phyloP scores from a whole-genome alignment of 2,888 invertebrate genomes.

The Dichetophora obliterata region DNA sequence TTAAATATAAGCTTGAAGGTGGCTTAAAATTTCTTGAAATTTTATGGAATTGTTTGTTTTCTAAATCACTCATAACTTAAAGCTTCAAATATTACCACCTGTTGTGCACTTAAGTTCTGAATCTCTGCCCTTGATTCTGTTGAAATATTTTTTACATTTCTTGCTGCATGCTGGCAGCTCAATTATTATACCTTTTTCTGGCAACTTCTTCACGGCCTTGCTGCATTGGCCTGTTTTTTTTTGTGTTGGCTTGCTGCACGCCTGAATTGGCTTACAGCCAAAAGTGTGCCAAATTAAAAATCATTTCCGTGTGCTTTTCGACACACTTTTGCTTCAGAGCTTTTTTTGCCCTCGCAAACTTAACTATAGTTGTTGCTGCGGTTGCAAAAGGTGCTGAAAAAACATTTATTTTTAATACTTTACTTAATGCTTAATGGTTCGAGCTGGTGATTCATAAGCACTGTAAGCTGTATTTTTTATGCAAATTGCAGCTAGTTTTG shows the following conservation, averaged over 20 bases:
- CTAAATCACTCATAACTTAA: too few relatives aligned
- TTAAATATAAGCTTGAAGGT: too few relatives aligned
- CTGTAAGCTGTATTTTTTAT: neutral
- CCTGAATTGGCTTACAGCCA: slow-evolving; percentile 5
- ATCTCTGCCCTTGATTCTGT: too few relatives aligned
- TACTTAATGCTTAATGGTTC: neutral
- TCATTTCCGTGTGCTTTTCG: neutral
- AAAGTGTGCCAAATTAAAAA: slow-evolving; percentile 12
- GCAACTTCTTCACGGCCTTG: neutral
- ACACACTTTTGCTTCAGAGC: neutral
- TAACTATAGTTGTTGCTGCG: neutral
- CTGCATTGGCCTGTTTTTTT: neutral
- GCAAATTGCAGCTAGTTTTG: neutral
- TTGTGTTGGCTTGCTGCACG: neutral
- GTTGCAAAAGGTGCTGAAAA: neutral
- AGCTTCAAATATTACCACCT: too few relatives aligned
- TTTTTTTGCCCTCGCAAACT: neutral
- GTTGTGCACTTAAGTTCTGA: too few relatives aligned
- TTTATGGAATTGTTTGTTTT: too few relatives aligned
- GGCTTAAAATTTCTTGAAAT: too few relatives aligned
- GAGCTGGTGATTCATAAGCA: neutral
- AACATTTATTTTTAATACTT: neutral
- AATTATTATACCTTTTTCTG: neutral
- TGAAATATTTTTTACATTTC: too few relatives aligned
- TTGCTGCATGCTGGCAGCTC: too few relatives aligned